Conservation (phyloP, 2,113 vertebrate genomes). For the Antechinus stuartii region DNA sequence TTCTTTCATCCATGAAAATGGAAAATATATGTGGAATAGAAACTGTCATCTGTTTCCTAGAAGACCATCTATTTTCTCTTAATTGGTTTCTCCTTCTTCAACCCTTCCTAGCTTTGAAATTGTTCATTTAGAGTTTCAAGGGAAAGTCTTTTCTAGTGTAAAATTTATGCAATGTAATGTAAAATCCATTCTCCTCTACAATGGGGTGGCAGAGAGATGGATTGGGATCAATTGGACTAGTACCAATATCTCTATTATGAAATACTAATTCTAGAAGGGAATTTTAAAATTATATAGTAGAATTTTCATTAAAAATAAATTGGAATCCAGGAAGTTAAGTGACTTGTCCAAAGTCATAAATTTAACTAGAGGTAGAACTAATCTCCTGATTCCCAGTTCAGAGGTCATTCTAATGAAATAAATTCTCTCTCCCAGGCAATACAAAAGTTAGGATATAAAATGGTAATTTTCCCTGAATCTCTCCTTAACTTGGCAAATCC, state of each 20-base stretch:
- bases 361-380: not conserved
- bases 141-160: not conserved
- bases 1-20: not conserved
- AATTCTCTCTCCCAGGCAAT: not conserved
- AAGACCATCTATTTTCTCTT: not conserved
- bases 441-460: not conserved
- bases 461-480: rapidly evolving
- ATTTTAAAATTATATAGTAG: not conserved
- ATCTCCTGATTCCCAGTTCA: not conserved
- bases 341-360: not conserved
- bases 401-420: not conserved
- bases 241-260: not conserved
- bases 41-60: not conserved
- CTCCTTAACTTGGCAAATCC: not conserved
- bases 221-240: rapidly evolving
- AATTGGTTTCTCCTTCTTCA: not conserved
- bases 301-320: not conserved
- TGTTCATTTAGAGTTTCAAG: not conserved
- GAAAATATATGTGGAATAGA: not conserved
- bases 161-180: not conserved
- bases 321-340: not conserved
- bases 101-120: not conserved
- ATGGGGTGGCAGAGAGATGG: rapidly evolving
- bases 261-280: rapidly evolving
- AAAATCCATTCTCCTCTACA: not conserved